Evolutionary conservation across 2,113 vertebrate species (phyloP).

Genomic region (Crotalus viridis): DNA sequence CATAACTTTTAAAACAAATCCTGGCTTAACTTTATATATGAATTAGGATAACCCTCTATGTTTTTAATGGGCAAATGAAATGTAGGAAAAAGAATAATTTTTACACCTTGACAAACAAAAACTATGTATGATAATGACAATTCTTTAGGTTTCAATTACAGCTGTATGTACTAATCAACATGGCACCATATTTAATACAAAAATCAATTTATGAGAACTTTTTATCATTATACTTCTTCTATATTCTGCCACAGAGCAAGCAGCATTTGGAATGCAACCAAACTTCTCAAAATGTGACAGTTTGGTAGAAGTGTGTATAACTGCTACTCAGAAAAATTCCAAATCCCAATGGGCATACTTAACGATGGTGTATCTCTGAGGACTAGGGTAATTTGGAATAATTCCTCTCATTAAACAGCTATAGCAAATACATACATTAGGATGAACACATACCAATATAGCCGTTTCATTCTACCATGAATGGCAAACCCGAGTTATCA

Average conservation of each 20-base stretch:
- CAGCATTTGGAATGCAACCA: background rate
- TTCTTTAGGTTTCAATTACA: background rate
- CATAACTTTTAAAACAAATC: too few relatives aligned
- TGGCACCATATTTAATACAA: background rate
- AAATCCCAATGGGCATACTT: background rate
- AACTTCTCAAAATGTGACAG: background rate
- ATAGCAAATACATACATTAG: background rate
- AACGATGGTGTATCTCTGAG: background rate
- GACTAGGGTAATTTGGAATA: background rate
- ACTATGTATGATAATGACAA: background rate
- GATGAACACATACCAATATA: background rate
- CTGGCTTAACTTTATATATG: too few relatives aligned
- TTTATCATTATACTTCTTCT: background rate
- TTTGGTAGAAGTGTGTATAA: background rate
- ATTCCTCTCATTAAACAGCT: background rate
- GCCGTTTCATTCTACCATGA: background rate
- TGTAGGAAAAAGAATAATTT: background rate
- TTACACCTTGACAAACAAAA: background rate
- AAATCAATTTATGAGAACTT: background rate
- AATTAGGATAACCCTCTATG: background rate
- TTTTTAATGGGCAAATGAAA: background rate
- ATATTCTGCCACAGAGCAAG: background rate
- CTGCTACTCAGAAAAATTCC: background rate
- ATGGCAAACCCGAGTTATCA: background rate
- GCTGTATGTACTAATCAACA: background rate